Evolutionary conservation across 2,888 invertebrate genomes (phyloP).

Genomic region (Philereme transversata): DNA sequence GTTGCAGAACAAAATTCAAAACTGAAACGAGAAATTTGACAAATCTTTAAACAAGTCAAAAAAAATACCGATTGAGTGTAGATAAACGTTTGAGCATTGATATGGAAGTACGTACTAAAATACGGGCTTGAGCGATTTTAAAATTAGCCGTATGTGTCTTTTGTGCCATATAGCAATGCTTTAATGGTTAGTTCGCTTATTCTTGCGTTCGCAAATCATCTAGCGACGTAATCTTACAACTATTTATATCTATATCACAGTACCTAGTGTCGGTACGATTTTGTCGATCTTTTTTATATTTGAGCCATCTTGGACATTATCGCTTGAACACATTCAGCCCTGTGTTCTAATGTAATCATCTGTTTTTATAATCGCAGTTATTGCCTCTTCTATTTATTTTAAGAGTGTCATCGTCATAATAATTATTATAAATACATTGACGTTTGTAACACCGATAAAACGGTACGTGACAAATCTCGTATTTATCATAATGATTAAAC

Average conservation of each 20-base stretch:
- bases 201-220: slow-evolving; percentile 33
- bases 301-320: slow-evolving; percentile 57
- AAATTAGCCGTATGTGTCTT: too few species aligned
- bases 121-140: too few species aligned
- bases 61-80: too few species aligned
- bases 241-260: slow-evolving; percentile 58
- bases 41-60: too few species aligned
- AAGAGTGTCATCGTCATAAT: not conserved
- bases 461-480: too few species aligned
- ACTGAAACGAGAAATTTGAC: too few species aligned
- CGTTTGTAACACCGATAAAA: too few species aligned
- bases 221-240: slow-evolving; percentile 38
- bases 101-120: too few species aligned
- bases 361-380: slow-evolving; percentile 2
- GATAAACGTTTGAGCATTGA: too few species aligned
- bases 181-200: slow-evolving; percentile 12
- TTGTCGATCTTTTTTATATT: slow-evolving; percentile 47
- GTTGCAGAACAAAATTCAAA: too few species aligned
- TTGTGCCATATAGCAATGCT: not conserved
- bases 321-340: slow-evolving; percentile 63
- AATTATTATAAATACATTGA: too few species aligned
- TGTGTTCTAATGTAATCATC: slow-evolving; percentile 49
- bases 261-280: slow-evolving; percentile 50
- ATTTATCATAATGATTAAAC: too few species aligned
- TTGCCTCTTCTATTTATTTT: slow-evolving; percentile 4